Conservation (phyloP, 37 sponge, comb jelly and placozoan genomes). For the Ianthella basta region DNA sequence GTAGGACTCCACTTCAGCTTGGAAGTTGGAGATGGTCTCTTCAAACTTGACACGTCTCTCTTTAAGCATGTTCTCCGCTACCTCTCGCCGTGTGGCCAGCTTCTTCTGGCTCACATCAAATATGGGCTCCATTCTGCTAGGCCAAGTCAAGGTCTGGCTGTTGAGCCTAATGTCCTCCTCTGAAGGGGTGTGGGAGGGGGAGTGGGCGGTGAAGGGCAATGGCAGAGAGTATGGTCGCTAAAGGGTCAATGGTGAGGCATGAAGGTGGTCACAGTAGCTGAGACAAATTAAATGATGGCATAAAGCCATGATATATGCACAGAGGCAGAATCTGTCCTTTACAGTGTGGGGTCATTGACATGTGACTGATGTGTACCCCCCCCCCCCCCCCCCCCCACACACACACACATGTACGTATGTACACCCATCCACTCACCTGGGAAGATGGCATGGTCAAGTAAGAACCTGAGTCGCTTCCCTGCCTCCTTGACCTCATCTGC, state of each 20-base stretch:
- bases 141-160: constrained; percentile 91
- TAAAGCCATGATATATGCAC: too few species aligned
- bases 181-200: background rate
- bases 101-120: constrained; percentile 89
- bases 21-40: constrained; percentile 43
- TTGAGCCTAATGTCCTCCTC: constrained; percentile 96
- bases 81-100: constrained; percentile 68
- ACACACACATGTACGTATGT: background rate
- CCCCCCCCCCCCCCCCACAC: background rate
- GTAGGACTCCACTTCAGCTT: constrained; percentile 62
- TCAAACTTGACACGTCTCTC: constrained; percentile 67
- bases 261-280: too few species aligned
- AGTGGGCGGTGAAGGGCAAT: background rate
- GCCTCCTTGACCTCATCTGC: constrained; percentile 78
- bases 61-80: constrained; percentile 75
- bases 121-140: constrained; percentile 86
- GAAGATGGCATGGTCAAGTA: constrained; percentile 87
- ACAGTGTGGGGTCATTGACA: too few species aligned
- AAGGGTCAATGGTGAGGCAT: too few species aligned
- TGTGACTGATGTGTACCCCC: too few species aligned
- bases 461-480: constrained; percentile 80
- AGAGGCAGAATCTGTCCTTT: too few species aligned
- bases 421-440: constrained; percentile 22
- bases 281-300: too few species aligned
- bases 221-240: too few species aligned